Conservation (phyloP, 2,888 invertebrate genomes). For the Clunio marinus region DNA sequence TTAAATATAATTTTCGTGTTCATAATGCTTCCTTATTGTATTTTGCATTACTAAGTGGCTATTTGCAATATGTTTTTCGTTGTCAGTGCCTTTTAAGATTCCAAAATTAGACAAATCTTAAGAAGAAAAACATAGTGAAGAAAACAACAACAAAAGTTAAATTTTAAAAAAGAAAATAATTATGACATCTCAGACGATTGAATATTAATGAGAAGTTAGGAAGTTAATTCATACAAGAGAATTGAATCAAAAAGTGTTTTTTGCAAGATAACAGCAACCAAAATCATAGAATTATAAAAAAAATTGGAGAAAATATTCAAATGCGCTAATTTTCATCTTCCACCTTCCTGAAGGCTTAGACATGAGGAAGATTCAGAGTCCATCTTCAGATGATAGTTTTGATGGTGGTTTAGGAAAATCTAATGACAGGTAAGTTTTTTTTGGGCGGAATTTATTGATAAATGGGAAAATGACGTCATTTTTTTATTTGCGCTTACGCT, state of each 20-base stretch:
- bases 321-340: background rate
- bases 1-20: too few relatives aligned
- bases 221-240: too few relatives aligned
- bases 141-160: background rate
- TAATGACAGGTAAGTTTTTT: background rate
- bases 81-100: too few relatives aligned
- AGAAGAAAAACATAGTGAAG: too few relatives aligned
- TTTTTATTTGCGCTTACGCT: background rate
- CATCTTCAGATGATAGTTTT: background rate
- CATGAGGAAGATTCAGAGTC: background rate
- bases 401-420: background rate
- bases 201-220: too few relatives aligned
- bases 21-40: too few relatives aligned
- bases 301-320: background rate
- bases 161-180: background rate
- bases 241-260: too few relatives aligned
- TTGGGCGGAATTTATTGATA: background rate
- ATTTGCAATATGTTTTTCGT: too few relatives aligned
- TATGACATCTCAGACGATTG: background rate
- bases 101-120: too few relatives aligned
- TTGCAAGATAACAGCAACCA: too few relatives aligned
- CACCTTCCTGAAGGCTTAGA: background rate
- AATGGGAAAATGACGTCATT: background rate
- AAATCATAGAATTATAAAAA: background rate
- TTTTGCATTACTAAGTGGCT: too few relatives aligned